Evolutionary conservation across 2,797 vertebrate species (phyloP).

Genomic region (Eutrigla gurnardus): DNA sequence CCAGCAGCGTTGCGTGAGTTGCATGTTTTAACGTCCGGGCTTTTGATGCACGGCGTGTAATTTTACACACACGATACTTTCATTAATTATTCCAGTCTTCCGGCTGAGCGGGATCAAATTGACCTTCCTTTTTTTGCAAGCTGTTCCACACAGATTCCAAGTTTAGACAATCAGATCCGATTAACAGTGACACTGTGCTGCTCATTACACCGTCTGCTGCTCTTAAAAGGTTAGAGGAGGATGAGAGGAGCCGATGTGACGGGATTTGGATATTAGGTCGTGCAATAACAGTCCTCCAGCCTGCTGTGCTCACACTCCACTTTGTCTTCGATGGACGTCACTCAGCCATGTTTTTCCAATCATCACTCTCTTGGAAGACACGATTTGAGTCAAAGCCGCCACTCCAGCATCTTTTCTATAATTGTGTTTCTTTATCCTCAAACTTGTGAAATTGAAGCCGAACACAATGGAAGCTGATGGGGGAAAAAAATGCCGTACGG

Average conservation of each 20-base stretch:
- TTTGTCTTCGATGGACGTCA: background rate
- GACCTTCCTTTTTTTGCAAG: conserved; percentile 24
- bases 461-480: background rate
- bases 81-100: conserved; percentile 32
- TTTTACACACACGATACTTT: conserved; percentile 2
- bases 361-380: background rate
- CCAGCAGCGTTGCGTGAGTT: background rate
- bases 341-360: conserved; percentile 6
- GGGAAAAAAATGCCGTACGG: background rate
- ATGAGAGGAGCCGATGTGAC: background rate
- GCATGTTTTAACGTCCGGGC: conserved; percentile 7
- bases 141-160: conserved; percentile 10
- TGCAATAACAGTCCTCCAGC: background rate
- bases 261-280: background rate
- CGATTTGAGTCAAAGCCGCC: background rate
- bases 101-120: conserved; percentile 4
- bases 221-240: conserved; percentile 14
- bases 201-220: conserved; percentile 28
- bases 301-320: background rate
- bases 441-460: background rate
- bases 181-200: conserved; percentile 23
- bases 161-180: conserved; percentile 20
- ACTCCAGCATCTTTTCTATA: conserved; percentile 10
- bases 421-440: background rate
- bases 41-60: background rate